phyloP scores from a whole-genome alignment of 1,140 invertebrate species.

The Zaprionus inermis region DNA sequence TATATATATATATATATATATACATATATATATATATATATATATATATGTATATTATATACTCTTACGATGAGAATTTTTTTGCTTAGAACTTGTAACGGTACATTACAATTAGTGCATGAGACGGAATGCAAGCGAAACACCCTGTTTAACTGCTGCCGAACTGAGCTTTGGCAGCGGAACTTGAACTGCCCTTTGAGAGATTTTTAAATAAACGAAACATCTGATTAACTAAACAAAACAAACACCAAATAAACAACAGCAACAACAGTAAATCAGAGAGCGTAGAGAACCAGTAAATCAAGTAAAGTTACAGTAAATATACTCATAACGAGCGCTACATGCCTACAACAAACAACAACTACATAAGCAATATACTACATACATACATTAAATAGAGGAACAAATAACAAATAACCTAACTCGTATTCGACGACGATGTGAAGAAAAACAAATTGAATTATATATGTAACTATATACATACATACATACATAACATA shows the following conservation, averaged over 20 bases:
- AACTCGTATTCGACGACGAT: slow-evolving; percentile 43
- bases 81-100: slow-evolving; percentile 45
- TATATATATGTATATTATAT: slow-evolving; percentile 20
- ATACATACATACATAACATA: slow-evolving; percentile 39
- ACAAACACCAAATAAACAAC: neutral
- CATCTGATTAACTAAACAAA: slow-evolving; percentile 22
- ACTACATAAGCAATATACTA: slow-evolving; percentile 68
- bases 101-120: slow-evolving; percentile 25
- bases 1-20: slow-evolving; percentile 13
- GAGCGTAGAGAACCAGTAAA: slow-evolving; percentile 6
- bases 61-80: slow-evolving; percentile 22
- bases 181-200: slow-evolving; percentile 77
- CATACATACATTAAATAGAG: slow-evolving; percentile 57
- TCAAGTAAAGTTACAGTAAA: neutral
- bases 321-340: neutral
- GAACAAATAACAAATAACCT: slow-evolving; percentile 55
- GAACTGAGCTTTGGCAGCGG: slow-evolving; percentile 56
- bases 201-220: slow-evolving; percentile 63
- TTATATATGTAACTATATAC: slow-evolving; percentile 68
- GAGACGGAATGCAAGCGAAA: slow-evolving; percentile 18
- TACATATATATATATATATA: slow-evolving; percentile 7
- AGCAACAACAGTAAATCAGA: neutral
- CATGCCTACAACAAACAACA: slow-evolving; percentile 38
- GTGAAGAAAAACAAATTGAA: slow-evolving; percentile 41
- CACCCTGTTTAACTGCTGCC: slow-evolving; percentile 40